Evolutionary conservation across 2,888 invertebrate species (phyloP).

Genomic region (Galerucella pusilla): DNA sequence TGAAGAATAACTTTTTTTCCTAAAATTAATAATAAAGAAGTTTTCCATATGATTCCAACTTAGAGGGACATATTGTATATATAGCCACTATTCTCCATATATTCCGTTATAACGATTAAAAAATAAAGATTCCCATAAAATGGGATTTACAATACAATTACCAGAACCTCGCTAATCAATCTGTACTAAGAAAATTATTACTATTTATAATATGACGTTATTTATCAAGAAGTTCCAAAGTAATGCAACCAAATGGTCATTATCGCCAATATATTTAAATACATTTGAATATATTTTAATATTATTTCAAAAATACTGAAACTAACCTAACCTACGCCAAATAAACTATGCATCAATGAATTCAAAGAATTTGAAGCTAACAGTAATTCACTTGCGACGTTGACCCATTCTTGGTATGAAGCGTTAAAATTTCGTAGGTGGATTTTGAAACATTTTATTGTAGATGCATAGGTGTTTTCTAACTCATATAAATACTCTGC

Average conservation of each 20-base stretch:
- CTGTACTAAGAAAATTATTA: too few relatives aligned
- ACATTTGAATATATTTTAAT: slow-evolving; percentile 21
- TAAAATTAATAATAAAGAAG: too few relatives aligned
- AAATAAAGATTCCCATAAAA: too few relatives aligned
- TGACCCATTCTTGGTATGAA: slow-evolving; percentile 4
- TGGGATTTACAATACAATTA: too few relatives aligned
- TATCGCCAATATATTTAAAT: slow-evolving; percentile 19
- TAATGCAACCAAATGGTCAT: background rate
- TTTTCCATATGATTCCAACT: too few relatives aligned
- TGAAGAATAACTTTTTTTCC: too few relatives aligned
- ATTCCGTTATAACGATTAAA: too few relatives aligned
- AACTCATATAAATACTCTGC: background rate
- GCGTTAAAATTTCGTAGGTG: background rate
- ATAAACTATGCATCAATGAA: slow-evolving; percentile 14
- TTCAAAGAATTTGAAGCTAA: slow-evolving; percentile 11
- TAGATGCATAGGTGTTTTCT: background rate
- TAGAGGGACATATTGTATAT: too few relatives aligned
- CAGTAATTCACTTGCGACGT: slow-evolving; percentile 9
- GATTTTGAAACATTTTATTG: slow-evolving; percentile 4
- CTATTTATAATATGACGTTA: too few relatives aligned
- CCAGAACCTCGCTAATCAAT: too few relatives aligned
- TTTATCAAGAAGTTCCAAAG: too few relatives aligned
- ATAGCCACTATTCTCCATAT: too few relatives aligned
- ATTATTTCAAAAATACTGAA: slow-evolving; percentile 15
- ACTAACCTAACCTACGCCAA: slow-evolving; percentile 23